phyloP scores from a whole-genome alignment of 2,797 vertebrate species.

The Protonibea diacanthus region DNA sequence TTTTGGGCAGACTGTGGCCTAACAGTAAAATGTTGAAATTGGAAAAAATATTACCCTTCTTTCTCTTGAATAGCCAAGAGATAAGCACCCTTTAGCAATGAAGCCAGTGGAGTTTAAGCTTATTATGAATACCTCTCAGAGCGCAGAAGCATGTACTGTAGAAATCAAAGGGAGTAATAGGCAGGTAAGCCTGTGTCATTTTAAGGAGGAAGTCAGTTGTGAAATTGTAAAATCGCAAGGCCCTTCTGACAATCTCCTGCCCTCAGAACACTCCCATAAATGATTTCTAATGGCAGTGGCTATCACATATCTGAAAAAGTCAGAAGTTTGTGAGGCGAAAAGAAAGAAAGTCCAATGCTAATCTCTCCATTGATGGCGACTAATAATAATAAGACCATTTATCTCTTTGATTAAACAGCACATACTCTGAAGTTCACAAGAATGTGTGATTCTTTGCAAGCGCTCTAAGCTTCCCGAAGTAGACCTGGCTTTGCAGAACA shows the following conservation, averaged over 20 bases:
- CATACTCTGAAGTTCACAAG: conserved; percentile 76
- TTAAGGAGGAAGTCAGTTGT: conserved; percentile 85
- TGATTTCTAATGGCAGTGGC: conserved; percentile 80
- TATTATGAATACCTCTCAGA: conserved; percentile 87
- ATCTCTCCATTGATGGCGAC: conserved; percentile 74
- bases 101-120: conserved; percentile 84
- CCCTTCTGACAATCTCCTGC: conserved; percentile 80
- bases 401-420: conserved; percentile 79
- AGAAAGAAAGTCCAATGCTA: conserved; percentile 74
- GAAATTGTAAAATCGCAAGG: conserved; percentile 88
- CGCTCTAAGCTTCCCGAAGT: conserved; percentile 68
- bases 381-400: conserved; percentile 77
- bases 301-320: conserved; percentile 80
- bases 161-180: conserved; percentile 88
- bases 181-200: conserved; percentile 85
- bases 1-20: conserved; percentile 68
- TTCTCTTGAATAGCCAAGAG: conserved; percentile 82
- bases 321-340: conserved; percentile 70
- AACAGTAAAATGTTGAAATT: conserved; percentile 83
- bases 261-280: conserved; percentile 79
- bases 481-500: conserved; percentile 70
- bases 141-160: conserved; percentile 83
- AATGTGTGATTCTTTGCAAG: conserved; percentile 76
- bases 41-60: conserved; percentile 86
- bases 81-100: conserved; percentile 87